These are phyloP conservation scores for Brachypalpus laphriformis DNA, from an alignment of 2,888 invertebrate genomes.

Conservation along the genomic window DNA sequence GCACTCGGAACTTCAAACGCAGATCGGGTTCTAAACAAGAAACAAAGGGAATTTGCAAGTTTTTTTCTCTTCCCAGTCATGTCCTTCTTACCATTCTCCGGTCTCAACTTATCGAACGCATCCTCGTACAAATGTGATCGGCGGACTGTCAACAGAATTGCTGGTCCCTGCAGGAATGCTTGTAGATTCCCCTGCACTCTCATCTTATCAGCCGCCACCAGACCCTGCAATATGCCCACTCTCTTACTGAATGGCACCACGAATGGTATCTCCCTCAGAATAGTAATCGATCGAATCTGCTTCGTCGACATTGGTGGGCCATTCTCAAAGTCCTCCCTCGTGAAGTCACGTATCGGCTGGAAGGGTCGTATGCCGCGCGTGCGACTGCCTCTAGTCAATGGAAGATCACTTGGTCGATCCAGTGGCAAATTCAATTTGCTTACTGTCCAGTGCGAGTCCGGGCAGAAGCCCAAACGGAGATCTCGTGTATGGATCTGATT, in stretches of 20 bases:
- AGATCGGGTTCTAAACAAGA: conserved; percentile 90
- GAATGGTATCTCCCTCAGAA: conserved; percentile 96
- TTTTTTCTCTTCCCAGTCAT: too few relatives aligned
- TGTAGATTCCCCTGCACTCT: conserved; percentile 89
- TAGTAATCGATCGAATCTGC: conserved; percentile 93
- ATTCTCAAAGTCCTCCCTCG: conserved; percentile 87
- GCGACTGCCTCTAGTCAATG: conserved; percentile 83
- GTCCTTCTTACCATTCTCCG: conserved; percentile 90
- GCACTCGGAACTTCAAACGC: conserved; percentile 92
- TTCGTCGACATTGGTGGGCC: conserved; percentile 93
- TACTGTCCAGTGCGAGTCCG: conserved; percentile 87
- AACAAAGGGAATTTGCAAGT: not conserved
- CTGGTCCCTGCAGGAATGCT: conserved; percentile 90
- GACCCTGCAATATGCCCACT: conserved; percentile 91
- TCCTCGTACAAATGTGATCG: conserved; percentile 99
- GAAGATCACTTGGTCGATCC: conserved; percentile 84
- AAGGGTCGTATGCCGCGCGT: conserved; percentile 84
- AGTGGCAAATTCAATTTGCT: conserved; percentile 83
- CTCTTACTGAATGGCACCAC: conserved; percentile 95
- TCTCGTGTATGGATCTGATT: conserved; percentile 94
- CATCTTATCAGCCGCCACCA: conserved; percentile 84
- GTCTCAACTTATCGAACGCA: conserved; percentile 96
- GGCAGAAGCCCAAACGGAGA: conserved; percentile 90
- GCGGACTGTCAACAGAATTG: conserved; percentile 90
- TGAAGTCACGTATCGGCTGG: conserved; percentile 84